phyloP scores from a whole-genome alignment of 2,797 vertebrate genomes.

The Sebastes taczanowskii region DNA sequence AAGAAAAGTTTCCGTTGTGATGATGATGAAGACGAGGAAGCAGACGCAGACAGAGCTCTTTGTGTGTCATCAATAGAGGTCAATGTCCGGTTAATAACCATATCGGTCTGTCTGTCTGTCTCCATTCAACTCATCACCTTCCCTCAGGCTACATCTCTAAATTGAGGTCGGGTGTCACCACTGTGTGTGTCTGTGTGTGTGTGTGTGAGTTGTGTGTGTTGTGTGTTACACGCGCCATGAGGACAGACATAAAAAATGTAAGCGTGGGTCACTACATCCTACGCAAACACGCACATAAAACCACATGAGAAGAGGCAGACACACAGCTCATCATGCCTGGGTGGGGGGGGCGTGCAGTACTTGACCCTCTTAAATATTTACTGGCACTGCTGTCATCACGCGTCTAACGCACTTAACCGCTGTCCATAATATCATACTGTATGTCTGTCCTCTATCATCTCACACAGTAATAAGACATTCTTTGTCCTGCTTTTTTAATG shows the following conservation, averaged over 20 bases:
- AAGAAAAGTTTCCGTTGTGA: conserved; percentile 35
- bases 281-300: conserved; percentile 30
- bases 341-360: conserved; percentile 13
- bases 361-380: conserved; percentile 82
- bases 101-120: conserved; percentile 39
- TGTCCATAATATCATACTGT: conserved; percentile 16
- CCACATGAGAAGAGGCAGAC: conserved; percentile 37
- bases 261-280: conserved; percentile 24
- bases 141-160: conserved; percentile 70
- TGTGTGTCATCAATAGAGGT: conserved; percentile 69
- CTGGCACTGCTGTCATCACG: conserved; percentile 56
- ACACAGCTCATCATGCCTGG: conserved; percentile 30
- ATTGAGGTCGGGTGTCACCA: conserved; percentile 71
- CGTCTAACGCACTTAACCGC: conserved; percentile 38
- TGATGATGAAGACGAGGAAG: conserved; percentile 36
- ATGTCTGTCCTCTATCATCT: neutral
- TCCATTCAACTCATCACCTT: conserved; percentile 59
- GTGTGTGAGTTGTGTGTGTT: conserved; percentile 13
- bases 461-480: neutral
- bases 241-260: conserved; percentile 25
- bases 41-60: conserved; percentile 47
- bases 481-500: neutral
- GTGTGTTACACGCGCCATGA: conserved; percentile 14
- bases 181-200: conserved; percentile 22
- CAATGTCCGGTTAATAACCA: conserved; percentile 64